A percentile compares a stretch with the other conserved stretches of the same genome.
These are phyloP conservation scores for Turritopsis dohrnii DNA, from an alignment of 30 jellyfish, hydroid and myxozoan genomes.

Conservation along the genomic window DNA sequence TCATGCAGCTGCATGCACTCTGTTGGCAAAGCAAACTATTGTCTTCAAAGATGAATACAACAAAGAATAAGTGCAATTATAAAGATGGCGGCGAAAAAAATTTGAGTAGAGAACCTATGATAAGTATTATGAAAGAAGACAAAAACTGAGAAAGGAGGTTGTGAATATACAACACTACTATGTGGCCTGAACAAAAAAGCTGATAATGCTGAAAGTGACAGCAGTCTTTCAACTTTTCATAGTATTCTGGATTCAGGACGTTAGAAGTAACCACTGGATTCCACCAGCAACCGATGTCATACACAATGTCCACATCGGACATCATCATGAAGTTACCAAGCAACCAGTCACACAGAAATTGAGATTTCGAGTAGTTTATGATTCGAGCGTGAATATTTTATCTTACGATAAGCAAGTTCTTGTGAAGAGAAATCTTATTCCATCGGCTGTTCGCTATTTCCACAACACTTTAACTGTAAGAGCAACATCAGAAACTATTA, in stretches of 20 bases:
- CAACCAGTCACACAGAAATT: constrained; percentile 55
- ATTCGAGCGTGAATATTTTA: constrained; percentile 46
- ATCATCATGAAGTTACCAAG: constrained; percentile 31
- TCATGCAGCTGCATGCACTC: background rate
- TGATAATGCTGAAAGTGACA: background rate
- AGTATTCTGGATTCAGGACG: background rate
- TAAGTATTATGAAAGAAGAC: background rate
- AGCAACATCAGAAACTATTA: constrained; percentile 44
- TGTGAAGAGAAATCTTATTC: constrained; percentile 58
- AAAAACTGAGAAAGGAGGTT: background rate
- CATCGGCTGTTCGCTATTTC: constrained; percentile 75
- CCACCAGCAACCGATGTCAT: constrained; percentile 69
- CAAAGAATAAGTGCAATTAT: background rate
- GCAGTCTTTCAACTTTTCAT: constrained; percentile 1
- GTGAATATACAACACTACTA: too few relatives aligned
- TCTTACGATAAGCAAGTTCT: constrained; percentile 42
- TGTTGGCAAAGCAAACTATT: background rate
- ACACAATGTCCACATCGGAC: constrained; percentile 79
- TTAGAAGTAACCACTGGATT: constrained; percentile 58
- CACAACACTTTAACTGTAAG: constrained; percentile 65
- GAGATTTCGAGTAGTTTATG: constrained; percentile 63
- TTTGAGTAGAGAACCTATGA: background rate
- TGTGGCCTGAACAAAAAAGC: background rate
- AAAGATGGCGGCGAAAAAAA: background rate
- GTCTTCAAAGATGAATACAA: background rate